Evolutionary conservation across 2,113 vertebrate species (phyloP).

Genomic region (Ageneiosus marmoratus): DNA sequence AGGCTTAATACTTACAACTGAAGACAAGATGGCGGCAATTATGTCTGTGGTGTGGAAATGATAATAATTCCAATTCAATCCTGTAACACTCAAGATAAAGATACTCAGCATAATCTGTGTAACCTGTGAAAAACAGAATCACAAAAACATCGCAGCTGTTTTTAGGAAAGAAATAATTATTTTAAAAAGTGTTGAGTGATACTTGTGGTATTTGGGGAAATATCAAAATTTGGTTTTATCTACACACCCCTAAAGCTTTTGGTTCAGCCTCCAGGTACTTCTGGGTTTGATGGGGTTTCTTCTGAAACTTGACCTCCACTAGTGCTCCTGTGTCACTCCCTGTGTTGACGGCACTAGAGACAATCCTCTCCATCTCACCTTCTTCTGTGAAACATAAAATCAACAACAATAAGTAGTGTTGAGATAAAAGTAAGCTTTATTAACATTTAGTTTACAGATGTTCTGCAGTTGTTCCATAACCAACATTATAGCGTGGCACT

Average conservation of each 20-base stretch:
- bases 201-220: not conserved
- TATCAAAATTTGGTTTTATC: not conserved
- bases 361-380: not conserved
- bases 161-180: not conserved
- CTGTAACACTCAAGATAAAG: slow-evolving; percentile 36
- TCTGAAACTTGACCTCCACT: slow-evolving; percentile 67
- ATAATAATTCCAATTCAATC: not conserved
- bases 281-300: slow-evolving; percentile 51
- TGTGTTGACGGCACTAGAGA: not conserved
- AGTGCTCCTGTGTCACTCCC: slow-evolving; percentile 50
- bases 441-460: not conserved
- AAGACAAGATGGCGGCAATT: slow-evolving; percentile 24
- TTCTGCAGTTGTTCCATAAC: not conserved
- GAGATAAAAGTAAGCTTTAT: not conserved
- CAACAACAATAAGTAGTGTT: not conserved
- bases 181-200: not conserved
- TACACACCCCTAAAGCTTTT: slow-evolving; percentile 70
- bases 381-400: slow-evolving; percentile 25
- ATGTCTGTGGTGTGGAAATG: rapidly evolving
- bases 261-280: slow-evolving; percentile 74
- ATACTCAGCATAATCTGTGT: slow-evolving; percentile 66
- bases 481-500: not conserved
- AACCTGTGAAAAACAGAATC: slow-evolving; percentile 53
- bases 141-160: not conserved
- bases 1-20: slow-evolving; percentile 59